Base-by-base conservation (phyloP, 30 jellyfish, hydroid and myxozoan genomes). In the Haliclystus octoradiatus region DNA sequence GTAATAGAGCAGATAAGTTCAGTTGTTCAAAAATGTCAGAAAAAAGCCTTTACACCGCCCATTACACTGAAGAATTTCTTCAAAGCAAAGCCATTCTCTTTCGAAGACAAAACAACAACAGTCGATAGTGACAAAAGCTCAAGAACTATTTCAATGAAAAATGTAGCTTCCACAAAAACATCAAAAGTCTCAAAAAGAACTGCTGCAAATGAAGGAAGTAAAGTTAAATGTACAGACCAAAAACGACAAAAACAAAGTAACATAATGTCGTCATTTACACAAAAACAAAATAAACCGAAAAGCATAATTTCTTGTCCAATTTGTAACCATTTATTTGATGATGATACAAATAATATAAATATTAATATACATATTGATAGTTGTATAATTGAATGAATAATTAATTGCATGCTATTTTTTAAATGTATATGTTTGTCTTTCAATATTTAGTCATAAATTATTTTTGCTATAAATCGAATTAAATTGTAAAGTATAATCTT, bases 31-130 rank as follows among this genome's bases (percentile, higher is more conserved):
- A 46, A 26, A 4, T 65, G 63, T 35, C 64, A 35, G 28, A 15
- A 52, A 9, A 84, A 84, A 47, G 95, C 95, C 34, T 78, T 76
- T 1, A 69, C 85, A 7, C 79, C 86, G 14, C 93, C 96, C 7
- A 62, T 72, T 9, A 85, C 93, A 0, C 65, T 85, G 22, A 79
- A 73, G 76, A 67, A 50, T 49, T 85, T 85, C 61, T 85, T 85
- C 75, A 85, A 72, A 35, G 73, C 62, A 26, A 46, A 51, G 2
- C 24, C 63, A 0, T 29, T 30, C 5, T 22, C 47, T 7, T n/a
- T 7, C 35, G 50, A 46, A 25, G 25, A 12, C 50, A 25, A 28
- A 2, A 32, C 13, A 19, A 34, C 2, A 62, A 30, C 46, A 49
- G 25, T 26, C 47, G 27, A 4, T 0, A 65, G 1, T 1, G 26